Evolutionary conservation across 35 echinoderm and acorn worm species (phyloP), one percentile per base, ranked within the genome.

Genomic region (Chiridota heheva): DNA sequence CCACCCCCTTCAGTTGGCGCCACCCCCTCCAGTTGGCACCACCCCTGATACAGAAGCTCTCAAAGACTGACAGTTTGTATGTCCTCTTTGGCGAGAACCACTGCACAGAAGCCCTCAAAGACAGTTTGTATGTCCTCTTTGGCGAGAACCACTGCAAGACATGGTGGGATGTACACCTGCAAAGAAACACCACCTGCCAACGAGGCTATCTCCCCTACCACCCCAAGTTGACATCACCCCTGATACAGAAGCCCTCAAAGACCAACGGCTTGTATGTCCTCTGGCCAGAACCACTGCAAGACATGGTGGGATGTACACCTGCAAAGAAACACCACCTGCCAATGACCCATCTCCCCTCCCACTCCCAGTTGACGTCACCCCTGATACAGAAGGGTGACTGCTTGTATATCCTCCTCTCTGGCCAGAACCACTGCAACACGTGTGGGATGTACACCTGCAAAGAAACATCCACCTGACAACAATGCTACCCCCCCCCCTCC

Each of bases 271-370:
- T 61, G 37, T 70, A 36, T 5, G 39, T 17, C 36, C 67, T 17
- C 39, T 20, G 44, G 27, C 67, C 18, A 70, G 67, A 33, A 70
- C 67, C 67, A 70, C 39, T 36, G 35, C 67, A 2, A 70, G 36
- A 70, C 67, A 42, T 42, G 25, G 39, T 42, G 67, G 67, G 39
- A 70, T 70, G 44, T 70, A 70, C 67, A 70, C 67, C 67, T 70
- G 27, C 58, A 3, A 20, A 37, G 17, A 70, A 70, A 40, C 20
- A 15, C 17, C 39, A 70, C 22, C 22, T 42, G 6, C 8, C 10
- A 59, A 25, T n/a, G 30, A 25, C 30, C 30, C 5, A 5, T n/a
- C 30, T 59, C 30, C 3, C 30, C 30, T n/a, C 30, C n/a, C 56
- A 59, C 22, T 10, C 30, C 6, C 20, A 38, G 49, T 20, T 38